Conservation (phyloP, 2,888 invertebrate genomes). For the Heliothis peltigera region DNA sequence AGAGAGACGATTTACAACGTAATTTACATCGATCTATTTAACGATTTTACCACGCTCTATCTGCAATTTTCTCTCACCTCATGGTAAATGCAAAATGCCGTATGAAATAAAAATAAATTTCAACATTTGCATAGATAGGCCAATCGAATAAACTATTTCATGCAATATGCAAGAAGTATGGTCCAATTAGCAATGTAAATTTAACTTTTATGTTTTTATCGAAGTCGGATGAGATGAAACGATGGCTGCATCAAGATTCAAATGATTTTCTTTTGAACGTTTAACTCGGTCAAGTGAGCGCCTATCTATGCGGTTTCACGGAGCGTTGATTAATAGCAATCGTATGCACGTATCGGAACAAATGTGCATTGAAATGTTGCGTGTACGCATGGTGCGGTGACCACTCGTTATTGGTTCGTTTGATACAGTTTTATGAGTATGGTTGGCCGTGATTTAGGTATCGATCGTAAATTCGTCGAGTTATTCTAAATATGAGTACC, state of each 20-base stretch:
- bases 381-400: conserved; percentile 54
- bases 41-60: conserved; percentile 22
- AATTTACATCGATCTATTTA: conserved; percentile 13
- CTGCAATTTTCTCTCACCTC: conserved; percentile 25
- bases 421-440: conserved; percentile 40
- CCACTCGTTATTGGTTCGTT: conserved; percentile 48
- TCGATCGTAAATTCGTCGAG: conserved; percentile 15
- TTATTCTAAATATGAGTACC: conserved; percentile 11
- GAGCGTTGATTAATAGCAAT: conserved; percentile 66
- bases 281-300: conserved; percentile 72
- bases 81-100: conserved; percentile 21
- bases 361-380: conserved; percentile 61
- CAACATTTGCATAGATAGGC: conserved; percentile 40
- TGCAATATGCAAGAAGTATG: conserved; percentile 19
- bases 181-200: conserved; percentile 63
- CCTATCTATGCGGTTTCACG: conserved; percentile 64
- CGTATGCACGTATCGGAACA: conserved; percentile 62
- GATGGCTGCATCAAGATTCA: conserved; percentile 48
- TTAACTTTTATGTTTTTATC: conserved; percentile 53
- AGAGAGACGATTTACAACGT: neutral
- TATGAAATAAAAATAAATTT: conserved; percentile 36
- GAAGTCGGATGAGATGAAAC: conserved; percentile 60
- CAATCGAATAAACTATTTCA: conserved; percentile 45
- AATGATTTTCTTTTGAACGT: conserved; percentile 70
- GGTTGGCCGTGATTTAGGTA: conserved; percentile 37